phyloP scores from a whole-genome alignment of 2,113 vertebrate species.

The Labeo catla region DNA sequence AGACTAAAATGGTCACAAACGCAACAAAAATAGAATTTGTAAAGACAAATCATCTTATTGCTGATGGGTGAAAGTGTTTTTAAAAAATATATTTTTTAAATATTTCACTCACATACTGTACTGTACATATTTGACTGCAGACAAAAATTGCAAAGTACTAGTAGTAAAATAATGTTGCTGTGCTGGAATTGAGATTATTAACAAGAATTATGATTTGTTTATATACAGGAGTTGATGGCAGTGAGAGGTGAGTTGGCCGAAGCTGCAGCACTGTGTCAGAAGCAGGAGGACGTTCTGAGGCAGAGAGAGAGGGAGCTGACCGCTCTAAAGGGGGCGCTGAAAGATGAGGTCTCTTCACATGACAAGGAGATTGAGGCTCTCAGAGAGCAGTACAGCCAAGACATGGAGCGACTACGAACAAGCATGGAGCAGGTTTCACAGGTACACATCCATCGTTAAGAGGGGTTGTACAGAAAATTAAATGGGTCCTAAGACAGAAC shows the following conservation, averaged over 20 bases:
- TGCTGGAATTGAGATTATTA: not conserved
- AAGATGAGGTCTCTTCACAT: constrained; percentile 80
- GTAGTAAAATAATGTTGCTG: not conserved
- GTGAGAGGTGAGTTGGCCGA: constrained; percentile 77
- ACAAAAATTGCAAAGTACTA: not conserved
- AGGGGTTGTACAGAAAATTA: not conserved
- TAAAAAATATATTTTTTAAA: not conserved
- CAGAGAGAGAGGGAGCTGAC: constrained; percentile 81
- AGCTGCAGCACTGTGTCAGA: constrained; percentile 73
- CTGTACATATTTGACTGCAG: not conserved
- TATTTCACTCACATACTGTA: not conserved
- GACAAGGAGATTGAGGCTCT: constrained; percentile 79
- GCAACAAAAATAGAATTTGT: not conserved
- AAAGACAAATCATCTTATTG: not conserved
- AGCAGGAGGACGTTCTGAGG: constrained; percentile 82
- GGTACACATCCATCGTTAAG: constrained; percentile 68
- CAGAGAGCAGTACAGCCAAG: constrained; percentile 84
- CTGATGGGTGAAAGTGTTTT: not conserved
- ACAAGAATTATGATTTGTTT: constrained; percentile 5
- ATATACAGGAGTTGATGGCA: constrained; percentile 77
- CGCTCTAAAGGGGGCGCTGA: constrained; percentile 80
- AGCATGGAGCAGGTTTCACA: constrained; percentile 88
- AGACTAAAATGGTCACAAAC: not conserved
- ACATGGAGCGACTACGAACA: constrained; percentile 85
- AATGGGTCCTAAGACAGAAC: not conserved